phyloP scores from a whole-genome alignment of 2,888 invertebrate species.

The Apodemia hepburni region DNA sequence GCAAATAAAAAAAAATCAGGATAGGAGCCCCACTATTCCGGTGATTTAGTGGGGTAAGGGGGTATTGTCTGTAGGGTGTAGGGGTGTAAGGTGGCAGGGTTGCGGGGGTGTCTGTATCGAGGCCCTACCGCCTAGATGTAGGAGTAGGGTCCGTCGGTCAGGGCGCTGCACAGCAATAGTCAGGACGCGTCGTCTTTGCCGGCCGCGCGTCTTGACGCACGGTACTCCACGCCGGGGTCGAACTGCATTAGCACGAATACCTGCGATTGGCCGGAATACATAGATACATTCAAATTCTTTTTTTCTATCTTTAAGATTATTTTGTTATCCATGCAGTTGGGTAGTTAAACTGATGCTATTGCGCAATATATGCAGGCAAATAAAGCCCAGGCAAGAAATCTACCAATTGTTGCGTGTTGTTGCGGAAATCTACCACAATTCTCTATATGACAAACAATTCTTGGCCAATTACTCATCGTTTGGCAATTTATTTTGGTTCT shows the following conservation, averaged over 20 bases:
- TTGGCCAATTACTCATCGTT: too few species aligned
- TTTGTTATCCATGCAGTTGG: too few species aligned
- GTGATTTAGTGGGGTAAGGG: background rate
- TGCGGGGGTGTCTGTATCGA: background rate
- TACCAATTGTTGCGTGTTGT: too few species aligned
- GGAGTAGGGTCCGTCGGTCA: constrained; percentile 98
- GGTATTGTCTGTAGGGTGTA: constrained; percentile 11
- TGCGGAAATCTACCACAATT: too few species aligned
- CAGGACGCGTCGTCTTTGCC: constrained; percentile 94
- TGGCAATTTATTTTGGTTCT: too few species aligned
- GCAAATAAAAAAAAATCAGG: constrained; percentile 1
- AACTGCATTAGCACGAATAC: constrained; percentile 99
- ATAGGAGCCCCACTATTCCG: background rate
- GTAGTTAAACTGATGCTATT: too few species aligned
- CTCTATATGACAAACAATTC: too few species aligned
- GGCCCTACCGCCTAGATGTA: constrained; percentile 83
- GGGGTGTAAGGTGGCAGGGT: constrained; percentile 21
- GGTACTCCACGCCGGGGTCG: constrained; percentile 98
- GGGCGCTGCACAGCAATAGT: constrained; percentile 99
- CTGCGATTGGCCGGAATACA: constrained; percentile 63
- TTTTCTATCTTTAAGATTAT: too few species aligned
- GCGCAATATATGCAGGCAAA: too few species aligned
- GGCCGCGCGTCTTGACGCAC: constrained; percentile 86
- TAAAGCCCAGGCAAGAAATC: too few species aligned
- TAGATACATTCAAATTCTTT: too few species aligned